A percentile compares a stretch with the other conserved stretches of the same genome.
phyloP scores from a whole-genome alignment of 2,113 vertebrate species.

The Protobothrops mucrosquamatus region DNA sequence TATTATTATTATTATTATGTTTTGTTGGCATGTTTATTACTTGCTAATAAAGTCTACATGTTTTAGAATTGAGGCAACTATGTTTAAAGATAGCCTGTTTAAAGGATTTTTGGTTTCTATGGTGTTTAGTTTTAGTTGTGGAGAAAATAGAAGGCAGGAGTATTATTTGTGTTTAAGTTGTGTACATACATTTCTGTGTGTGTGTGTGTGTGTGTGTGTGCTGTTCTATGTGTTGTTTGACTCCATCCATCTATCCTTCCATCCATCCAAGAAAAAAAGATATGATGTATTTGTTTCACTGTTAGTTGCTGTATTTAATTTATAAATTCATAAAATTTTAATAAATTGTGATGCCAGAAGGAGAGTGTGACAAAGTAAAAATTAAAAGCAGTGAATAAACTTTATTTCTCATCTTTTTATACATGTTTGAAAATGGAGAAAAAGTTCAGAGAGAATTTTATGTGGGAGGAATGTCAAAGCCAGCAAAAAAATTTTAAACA shows the following conservation, averaged over 20 bases:
- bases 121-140: not conserved
- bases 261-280: not conserved
- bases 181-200: not conserved
- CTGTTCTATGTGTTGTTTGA: not conserved
- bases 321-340: slow-evolving; percentile 13
- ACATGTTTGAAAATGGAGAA: not conserved
- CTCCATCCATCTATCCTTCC: not conserved
- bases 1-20: no score
- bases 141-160: not conserved
- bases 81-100: slow-evolving; percentile 2
- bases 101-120: slow-evolving; percentile 9
- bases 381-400: slow-evolving; percentile 1
- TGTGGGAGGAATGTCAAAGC: not conserved
- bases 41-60: not conserved
- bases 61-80: not conserved
- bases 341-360: slow-evolving; percentile 30
- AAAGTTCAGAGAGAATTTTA: not conserved
- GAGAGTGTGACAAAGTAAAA: not conserved
- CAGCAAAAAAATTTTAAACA: not conserved
- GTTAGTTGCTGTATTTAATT: not conserved
- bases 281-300: not conserved
- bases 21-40: not conserved
- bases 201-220: no score
- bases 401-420: slow-evolving; percentile 21
- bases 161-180: not conserved